A percentile compares a stretch with the other conserved stretches of the same genome.
phyloP scores from a whole-genome alignment of 2,113 vertebrate species.

The Potamarius usumacintae region DNA sequence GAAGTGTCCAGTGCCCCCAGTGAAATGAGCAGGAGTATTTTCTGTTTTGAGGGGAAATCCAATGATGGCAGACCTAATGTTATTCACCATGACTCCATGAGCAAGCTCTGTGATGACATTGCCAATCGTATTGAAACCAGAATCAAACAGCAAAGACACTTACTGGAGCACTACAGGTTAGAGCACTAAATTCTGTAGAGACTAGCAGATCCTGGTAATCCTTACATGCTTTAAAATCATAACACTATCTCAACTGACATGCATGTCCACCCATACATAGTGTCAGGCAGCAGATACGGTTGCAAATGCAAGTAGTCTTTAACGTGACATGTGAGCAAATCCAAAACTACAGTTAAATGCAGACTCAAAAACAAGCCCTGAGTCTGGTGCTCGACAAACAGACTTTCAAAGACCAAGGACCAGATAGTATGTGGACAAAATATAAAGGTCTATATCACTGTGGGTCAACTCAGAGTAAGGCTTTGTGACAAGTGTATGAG shows the following conservation, averaged over 20 bases:
- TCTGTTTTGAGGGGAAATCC: slow-evolving; percentile 72
- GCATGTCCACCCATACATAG: not conserved
- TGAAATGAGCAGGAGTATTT: slow-evolving; percentile 67
- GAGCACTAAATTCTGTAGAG: not conserved
- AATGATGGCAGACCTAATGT: slow-evolving; percentile 67
- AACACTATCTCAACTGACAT: not conserved
- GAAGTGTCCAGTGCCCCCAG: slow-evolving; percentile 60
- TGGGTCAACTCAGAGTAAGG: not conserved
- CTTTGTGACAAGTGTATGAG: not conserved
- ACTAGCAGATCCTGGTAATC: not conserved
- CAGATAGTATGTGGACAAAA: not conserved
- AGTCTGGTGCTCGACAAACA: too few species aligned
- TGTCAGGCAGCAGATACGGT: not conserved
- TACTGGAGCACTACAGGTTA: slow-evolving; percentile 33
- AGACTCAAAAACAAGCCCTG: not conserved
- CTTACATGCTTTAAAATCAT: not conserved
- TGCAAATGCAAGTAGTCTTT: not conserved
- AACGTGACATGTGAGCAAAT: not conserved
- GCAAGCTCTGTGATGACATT: slow-evolving; percentile 76
- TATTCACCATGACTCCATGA: slow-evolving; percentile 64
- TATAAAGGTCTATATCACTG: not conserved
- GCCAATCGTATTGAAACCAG: slow-evolving; percentile 63
- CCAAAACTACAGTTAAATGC: not conserved
- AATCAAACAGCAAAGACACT: slow-evolving; percentile 61
- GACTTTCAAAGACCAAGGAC: too few species aligned